These are phyloP conservation scores for Forpus xanthops DNA, from an alignment of 2,797 vertebrate genomes.

Conservation along the genomic window DNA sequence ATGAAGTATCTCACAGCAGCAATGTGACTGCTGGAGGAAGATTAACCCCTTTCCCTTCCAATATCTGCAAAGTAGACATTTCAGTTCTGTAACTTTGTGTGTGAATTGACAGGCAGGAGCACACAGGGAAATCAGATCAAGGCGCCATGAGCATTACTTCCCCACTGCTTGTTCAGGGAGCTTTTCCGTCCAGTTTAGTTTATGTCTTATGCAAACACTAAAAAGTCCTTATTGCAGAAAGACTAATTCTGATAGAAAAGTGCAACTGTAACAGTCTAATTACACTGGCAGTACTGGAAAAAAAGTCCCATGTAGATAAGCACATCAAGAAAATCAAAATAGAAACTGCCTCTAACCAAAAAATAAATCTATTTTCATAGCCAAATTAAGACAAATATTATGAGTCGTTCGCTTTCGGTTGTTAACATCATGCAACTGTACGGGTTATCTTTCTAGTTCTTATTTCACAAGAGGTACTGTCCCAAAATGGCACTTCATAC, in stretches of 20 bases:
- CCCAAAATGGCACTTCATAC: not conserved
- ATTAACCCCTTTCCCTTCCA: not conserved
- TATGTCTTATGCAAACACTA: not conserved
- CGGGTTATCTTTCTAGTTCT: not conserved
- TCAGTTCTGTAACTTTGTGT: not conserved
- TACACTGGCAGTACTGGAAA: not conserved
- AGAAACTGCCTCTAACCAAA: not conserved
- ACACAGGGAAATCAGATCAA: not conserved
- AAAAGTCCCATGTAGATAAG: not conserved
- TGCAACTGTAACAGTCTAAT: not conserved
- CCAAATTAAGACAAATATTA: not conserved
- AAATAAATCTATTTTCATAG: not conserved
- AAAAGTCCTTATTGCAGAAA: not conserved
- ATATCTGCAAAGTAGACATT: not conserved
- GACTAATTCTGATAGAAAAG: not conserved
- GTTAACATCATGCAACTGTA: not conserved
- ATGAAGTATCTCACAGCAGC: not conserved
- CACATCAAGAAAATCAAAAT: not conserved
- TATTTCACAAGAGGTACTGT: not conserved
- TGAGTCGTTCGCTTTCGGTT: not conserved
- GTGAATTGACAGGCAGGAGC: not conserved
- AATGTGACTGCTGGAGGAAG: not conserved
- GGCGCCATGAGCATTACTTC: not conserved
- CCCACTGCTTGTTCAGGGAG: not conserved
- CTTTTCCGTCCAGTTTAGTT: not conserved